Conservation (phyloP, 2,888 invertebrate species). For the Quadroppia sp. region DNA sequence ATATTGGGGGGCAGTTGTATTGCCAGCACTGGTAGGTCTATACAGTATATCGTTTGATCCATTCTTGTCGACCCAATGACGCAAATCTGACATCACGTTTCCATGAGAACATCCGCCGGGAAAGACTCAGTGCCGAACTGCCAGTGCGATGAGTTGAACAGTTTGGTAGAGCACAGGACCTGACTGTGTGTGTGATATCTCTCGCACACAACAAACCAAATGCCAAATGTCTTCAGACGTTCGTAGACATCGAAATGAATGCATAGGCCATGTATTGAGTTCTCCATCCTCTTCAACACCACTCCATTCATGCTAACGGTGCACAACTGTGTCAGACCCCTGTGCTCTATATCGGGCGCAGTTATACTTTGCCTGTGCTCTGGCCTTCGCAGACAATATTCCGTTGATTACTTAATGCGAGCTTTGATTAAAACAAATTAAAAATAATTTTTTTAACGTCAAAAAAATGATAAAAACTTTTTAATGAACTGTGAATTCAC, state of each 20-base stretch:
- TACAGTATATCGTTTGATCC: no score
- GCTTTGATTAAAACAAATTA: no score
- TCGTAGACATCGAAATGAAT: background rate
- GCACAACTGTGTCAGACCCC: background rate
- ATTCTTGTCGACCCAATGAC: background rate
- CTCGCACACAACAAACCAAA: constrained; percentile 41
- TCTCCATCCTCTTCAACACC: background rate
- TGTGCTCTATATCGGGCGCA: background rate
- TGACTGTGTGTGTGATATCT: constrained; percentile 19
- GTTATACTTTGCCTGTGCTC: constrained; percentile 25
- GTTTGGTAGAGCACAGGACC: background rate
- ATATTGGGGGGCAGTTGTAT: background rate
- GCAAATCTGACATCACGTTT: constrained; percentile 21
- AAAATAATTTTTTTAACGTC: no score
- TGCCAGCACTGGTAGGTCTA: no score
- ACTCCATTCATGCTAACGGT: background rate
- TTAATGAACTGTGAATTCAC: background rate
- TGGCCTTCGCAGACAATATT: constrained; percentile 36
- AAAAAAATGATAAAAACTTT: background rate
- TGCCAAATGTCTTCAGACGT: constrained; percentile 43
- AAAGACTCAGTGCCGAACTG: constrained; percentile 8
- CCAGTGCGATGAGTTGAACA: background rate
- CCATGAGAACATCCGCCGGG: constrained; percentile 31
- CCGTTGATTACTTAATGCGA: background rate
- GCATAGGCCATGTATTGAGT: background rate